Percentiles rank a stretch among this genome's conserved stretches.
These are phyloP conservation scores for Dasysyrphus albostriatus DNA, from an alignment of 2,888 invertebrate genomes.

Conservation along the genomic window DNA sequence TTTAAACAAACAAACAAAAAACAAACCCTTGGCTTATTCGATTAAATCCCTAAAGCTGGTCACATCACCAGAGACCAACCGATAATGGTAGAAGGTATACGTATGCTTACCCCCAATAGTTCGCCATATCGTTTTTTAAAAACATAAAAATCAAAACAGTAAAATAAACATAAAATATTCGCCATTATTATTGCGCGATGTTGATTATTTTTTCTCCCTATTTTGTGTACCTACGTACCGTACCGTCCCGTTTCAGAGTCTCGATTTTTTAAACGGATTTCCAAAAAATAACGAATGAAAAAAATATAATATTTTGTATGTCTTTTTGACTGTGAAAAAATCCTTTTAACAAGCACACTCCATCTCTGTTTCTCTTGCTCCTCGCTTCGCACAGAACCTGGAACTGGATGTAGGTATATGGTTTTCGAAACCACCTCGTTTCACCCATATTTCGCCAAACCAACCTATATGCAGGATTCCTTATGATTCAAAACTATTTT, in stretches of 20 bases:
- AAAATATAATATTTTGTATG: conserved; percentile 38
- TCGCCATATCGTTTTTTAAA: conserved; percentile 36
- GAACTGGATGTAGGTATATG: neutral
- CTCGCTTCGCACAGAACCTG: neutral
- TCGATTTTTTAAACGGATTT: conserved; percentile 57
- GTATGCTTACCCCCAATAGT: neutral
- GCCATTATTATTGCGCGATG: conserved; percentile 69
- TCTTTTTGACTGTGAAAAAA: conserved; percentile 44
- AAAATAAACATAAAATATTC: conserved; percentile 73
- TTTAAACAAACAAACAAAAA: too few species aligned
- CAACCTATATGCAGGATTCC: conserved; percentile 62
- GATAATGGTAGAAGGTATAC: too few species aligned
- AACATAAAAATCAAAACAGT: conserved; percentile 35
- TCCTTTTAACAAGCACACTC: conserved; percentile 70
- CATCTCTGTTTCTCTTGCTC: neutral
- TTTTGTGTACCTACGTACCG: neutral
- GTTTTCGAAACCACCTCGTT: conserved; percentile 30
- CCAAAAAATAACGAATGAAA: conserved; percentile 41
- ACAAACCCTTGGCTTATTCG: too few species aligned
- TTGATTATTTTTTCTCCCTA: conserved; percentile 45
- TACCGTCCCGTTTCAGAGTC: conserved; percentile 41
- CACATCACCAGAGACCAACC: neutral
- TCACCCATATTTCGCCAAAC: conserved; percentile 45
- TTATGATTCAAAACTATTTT: conserved; percentile 76
- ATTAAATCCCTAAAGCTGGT: too few species aligned